Percentiles rank a stretch among this genome's conserved stretches.
Evolutionary conservation across 2,113 vertebrate species (phyloP).

Genomic region (Abramis brama): DNA sequence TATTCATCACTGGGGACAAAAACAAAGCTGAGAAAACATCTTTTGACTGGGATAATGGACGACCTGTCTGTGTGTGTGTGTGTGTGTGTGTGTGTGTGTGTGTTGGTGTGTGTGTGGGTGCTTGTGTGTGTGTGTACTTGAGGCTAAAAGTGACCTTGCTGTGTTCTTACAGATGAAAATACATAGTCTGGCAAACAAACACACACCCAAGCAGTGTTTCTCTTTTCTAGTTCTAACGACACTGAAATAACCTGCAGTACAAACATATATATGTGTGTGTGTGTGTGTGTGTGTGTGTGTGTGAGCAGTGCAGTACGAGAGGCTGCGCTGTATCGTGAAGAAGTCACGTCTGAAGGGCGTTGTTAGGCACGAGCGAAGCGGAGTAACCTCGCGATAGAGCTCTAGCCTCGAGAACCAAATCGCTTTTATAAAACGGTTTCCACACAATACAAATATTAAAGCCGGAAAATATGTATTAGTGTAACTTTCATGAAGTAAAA

Average conservation of each 20-base stretch:
- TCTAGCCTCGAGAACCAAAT: no score
- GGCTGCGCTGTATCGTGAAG: no score
- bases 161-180: constrained; percentile 4
- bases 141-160: not conserved
- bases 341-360: no score
- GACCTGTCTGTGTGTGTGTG: not conserved
- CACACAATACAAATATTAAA: no score
- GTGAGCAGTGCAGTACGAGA: no score
- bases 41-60: constrained; percentile 10
- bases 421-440: no score
- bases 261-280: no score
- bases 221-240: not conserved
- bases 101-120: constrained; percentile 24
- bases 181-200: not conserved
- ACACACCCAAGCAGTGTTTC: not conserved
- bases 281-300: no score
- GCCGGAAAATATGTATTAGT: no score
- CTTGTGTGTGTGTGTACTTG: not conserved
- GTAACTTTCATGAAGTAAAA: no score
- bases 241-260: not conserved
- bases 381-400: no score
- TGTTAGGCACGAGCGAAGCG: no score
- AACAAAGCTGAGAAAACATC: constrained; percentile 3
- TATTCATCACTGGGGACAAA: not conserved
- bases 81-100: constrained; percentile 30